Conservation (phyloP, 2,888 invertebrate species). For the Meliscaeva auricollis region DNA sequence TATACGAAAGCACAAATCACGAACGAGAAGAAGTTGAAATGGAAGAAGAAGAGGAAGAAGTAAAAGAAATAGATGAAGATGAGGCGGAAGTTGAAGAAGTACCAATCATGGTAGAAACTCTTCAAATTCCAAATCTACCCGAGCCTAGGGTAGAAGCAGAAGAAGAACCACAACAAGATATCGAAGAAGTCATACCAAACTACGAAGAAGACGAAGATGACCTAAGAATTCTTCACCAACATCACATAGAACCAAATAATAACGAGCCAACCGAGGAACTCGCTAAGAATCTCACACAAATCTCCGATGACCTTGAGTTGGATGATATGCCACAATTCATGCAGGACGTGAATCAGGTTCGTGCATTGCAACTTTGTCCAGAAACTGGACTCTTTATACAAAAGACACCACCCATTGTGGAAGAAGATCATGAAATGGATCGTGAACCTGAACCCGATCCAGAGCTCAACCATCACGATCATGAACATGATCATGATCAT, state of each 20-base stretch:
- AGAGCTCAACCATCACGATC: slow-evolving; percentile 32
- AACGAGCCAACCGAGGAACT: slow-evolving; percentile 73
- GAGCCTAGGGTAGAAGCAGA: slow-evolving; percentile 1
- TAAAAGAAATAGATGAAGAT: background rate
- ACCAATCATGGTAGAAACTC: background rate
- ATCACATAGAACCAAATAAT: slow-evolving; percentile 74
- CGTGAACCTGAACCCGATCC: slow-evolving; percentile 18
- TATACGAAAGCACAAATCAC: slow-evolving; percentile 78
- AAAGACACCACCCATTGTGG: slow-evolving; percentile 61
- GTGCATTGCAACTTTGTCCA: slow-evolving; percentile 80
- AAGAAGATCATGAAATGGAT: slow-evolving; percentile 42
- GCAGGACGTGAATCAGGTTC: slow-evolving; percentile 53
- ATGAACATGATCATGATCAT: slow-evolving; percentile 28
- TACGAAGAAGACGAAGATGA: slow-evolving; percentile 32
- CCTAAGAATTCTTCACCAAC: slow-evolving; percentile 10
- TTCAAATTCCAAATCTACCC: background rate
- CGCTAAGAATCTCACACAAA: slow-evolving; percentile 77
- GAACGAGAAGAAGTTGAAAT: slow-evolving; percentile 76
- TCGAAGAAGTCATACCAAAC: slow-evolving; percentile 7
- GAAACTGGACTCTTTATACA: slow-evolving; percentile 82
- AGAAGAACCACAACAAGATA: background rate
- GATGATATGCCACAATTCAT: slow-evolving; percentile 74
- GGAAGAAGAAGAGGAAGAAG: slow-evolving; percentile 40
- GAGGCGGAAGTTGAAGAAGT: background rate
- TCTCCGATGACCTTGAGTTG: slow-evolving; percentile 73